Evolutionary conservation across 1,140 invertebrate species (phyloP), one percentile per base, ranked within the genome.

Genomic region (Phocides pigmalion): DNA sequence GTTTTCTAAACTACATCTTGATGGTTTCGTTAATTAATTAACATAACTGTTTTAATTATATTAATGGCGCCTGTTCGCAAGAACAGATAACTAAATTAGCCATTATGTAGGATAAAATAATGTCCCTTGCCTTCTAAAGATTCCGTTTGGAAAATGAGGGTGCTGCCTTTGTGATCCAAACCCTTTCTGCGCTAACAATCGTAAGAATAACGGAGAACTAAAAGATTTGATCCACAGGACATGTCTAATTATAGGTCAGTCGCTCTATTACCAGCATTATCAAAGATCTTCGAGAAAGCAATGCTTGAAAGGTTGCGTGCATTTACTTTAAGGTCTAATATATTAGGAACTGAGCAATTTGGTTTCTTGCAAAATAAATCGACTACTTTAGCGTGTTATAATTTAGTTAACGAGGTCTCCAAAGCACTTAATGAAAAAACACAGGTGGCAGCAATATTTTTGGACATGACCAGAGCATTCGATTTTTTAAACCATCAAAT

Each of bases 401-500:
- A 51, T 51, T 9, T 51, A 19, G 20, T 50, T 32, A 50, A 4
- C 28, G 47, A 50, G 16, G 14, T 50, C 14, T 15, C 47, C 1
- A 12, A 51, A 8, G 20, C 46, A 42, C 12, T 73, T 32, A 65
- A 73, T 58, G 56, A 51, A 5, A 66, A 49, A 32, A 66, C n/a
- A 16, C 58, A 66, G n/a, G 50, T 68, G 2, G 68, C 59, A 56
- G 56, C 70, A 17, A 39, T 72, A n/a, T 72, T 49, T 15, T 35
- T 19, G 9, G 66, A 72, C 32, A 68, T 72, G 66, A 54, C 66
- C 0, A 50, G 68, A 19, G 70, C 66, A 6, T 72, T 68, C 37
- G 63, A 68, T 28, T 61, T 37, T 44, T 62, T 72, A 6, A 9
- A 62, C 2, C 58, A 65, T 46, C 11, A 53, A 3, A 41, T 59